phyloP scores from a whole-genome alignment of 1,140 invertebrate species.

The Adelges cooleyi region DNA sequence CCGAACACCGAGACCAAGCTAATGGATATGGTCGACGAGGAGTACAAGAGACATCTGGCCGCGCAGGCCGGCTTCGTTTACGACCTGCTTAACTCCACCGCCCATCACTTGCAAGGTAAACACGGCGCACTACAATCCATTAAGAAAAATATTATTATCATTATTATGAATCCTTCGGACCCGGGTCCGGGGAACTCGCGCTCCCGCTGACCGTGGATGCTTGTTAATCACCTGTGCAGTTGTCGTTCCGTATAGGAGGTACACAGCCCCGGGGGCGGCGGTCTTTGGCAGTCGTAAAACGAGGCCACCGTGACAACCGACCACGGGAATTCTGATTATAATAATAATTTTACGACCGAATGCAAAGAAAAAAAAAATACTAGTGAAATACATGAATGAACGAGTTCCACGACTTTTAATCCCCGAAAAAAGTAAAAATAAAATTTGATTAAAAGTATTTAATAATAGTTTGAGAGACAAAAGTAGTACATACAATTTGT shows the following conservation, averaged over 20 bases:
- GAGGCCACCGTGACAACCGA: neutral
- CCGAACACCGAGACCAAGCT: conserved; percentile 36
- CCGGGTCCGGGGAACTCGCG: too few species aligned
- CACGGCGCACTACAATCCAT: neutral
- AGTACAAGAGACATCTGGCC: conserved; percentile 46
- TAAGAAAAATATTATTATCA: too few species aligned
- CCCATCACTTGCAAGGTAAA: conserved; percentile 50
- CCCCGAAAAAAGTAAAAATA: too few species aligned
- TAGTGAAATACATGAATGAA: neutral
- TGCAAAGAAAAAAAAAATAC: neutral
- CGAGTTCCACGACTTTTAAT: too few species aligned
- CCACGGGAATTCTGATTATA: neutral
- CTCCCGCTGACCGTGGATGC: too few species aligned
- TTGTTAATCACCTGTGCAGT: too few species aligned
- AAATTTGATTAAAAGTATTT: too few species aligned
- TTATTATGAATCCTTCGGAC: too few species aligned
- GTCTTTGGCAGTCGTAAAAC: neutral
- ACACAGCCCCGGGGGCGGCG: too few species aligned
- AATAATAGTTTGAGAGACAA: too few species aligned
- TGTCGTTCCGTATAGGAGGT: too few species aligned
- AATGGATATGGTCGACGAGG: conserved; percentile 44
- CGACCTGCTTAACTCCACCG: conserved; percentile 50
- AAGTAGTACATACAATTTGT: too few species aligned
- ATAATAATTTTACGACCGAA: neutral
- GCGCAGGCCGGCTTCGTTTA: conserved; percentile 50